A percentile compares a stretch with the other conserved stretches of the same genome.
Conservation (phyloP, 1,140 invertebrate genomes). For the Papilio dardanus region DNA sequence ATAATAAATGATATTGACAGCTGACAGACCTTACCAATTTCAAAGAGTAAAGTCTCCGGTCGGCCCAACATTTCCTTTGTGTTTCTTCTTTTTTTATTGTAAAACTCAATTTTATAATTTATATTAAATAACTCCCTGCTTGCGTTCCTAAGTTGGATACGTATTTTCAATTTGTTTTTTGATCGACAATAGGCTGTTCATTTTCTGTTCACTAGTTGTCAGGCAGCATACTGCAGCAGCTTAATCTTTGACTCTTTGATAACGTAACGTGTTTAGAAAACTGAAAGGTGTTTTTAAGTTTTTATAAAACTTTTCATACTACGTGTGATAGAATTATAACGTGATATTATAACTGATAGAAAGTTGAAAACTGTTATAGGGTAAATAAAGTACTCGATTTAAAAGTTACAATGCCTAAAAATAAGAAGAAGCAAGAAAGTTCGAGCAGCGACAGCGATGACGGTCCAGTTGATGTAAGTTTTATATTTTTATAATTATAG, state of each 20-base stretch:
- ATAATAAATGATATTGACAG: too few species aligned
- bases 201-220: too few species aligned
- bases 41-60: too few species aligned
- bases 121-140: too few species aligned
- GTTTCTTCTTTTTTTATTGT: too few species aligned
- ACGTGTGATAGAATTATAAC: not conserved
- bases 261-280: not conserved
- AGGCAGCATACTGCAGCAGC: not conserved
- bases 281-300: not conserved
- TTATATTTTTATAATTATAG: slow-evolving; percentile 26
- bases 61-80: too few species aligned
- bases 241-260: not conserved
- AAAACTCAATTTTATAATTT: too few species aligned
- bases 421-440: slow-evolving; percentile 71
- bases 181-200: too few species aligned
- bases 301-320: not conserved
- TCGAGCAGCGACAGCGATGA: slow-evolving; percentile 79
- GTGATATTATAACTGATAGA: not conserved
- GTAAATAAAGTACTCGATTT: slow-evolving; percentile 8
- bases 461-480: slow-evolving; percentile 78
- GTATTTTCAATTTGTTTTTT: too few species aligned
- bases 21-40: too few species aligned
- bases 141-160: too few species aligned
- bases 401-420: slow-evolving; percentile 71
- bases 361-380: not conserved